Base-by-base conservation (phyloP, 2,797 vertebrate genomes). In the Rhabdophis nuchalis region DNA sequence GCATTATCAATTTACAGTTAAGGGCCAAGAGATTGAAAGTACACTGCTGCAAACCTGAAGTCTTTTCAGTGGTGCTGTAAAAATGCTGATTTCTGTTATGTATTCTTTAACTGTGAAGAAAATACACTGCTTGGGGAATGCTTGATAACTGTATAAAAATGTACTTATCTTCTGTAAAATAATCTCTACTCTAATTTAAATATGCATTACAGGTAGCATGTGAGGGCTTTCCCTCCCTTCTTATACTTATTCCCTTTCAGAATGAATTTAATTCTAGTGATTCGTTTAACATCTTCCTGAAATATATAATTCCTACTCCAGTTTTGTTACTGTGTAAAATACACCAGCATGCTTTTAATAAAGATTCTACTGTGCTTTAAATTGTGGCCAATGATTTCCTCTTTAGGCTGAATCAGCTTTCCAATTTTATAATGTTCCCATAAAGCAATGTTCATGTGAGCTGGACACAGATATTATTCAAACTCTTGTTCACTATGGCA, bases 381-480 rank as follows among this genome's bases (percentile, higher is more conserved):
- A 91, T 57, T 2, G 3, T 18, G 89, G 92, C 85, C 23, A 14
- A 87, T 82, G 20, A 1, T 13, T 23, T 86, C 14, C 6, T 54
- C 27, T 16, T 29, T 64, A 0, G 0, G 93, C 90, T 82, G 54
- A 92, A 29, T 56, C 87, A 94, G 85, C 60, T 52, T 18, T 90
- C 57, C 2, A 8, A 61, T 93, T 94, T 86, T 85, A 64, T 91
- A 94, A 87, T 58, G 91, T 92, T 93, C 58, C 77, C 87, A 20
- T 64, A 87, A 0, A 29, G 54, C 58, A 87, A 29, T 92, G 50
- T 16, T 86, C 93, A 41, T 2, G 54, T 2, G 64, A 2, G n/a
- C 23, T 32, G 5, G 50, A 93, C 52, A 54, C 53, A 88, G 41
- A 86, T 58, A 27, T 58, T n/a, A 32, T 29, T 53, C 53, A 64